These are phyloP conservation scores for Nomada fucata DNA, from an alignment of 2,888 invertebrate species.

Conservation along the genomic window DNA sequence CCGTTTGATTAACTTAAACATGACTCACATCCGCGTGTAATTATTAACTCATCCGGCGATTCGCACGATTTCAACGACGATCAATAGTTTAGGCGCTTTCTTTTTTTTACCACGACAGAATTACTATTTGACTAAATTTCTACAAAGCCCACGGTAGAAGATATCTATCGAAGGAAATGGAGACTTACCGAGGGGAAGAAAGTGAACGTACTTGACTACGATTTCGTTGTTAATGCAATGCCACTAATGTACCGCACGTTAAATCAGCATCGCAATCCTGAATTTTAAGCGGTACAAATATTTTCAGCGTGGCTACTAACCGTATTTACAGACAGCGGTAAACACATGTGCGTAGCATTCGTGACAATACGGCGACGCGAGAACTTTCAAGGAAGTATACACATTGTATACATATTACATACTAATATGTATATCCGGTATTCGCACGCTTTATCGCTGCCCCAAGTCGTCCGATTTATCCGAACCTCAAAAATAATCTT, in stretches of 20 bases:
- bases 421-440: too few relatives aligned
- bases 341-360: background rate
- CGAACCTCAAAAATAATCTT: background rate
- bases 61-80: background rate
- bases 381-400: slow-evolving; percentile 9
- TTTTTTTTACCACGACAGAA: background rate
- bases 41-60: slow-evolving; percentile 33
- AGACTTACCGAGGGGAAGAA: too few relatives aligned
- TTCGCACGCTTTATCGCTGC: background rate
- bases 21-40: slow-evolving; percentile 43
- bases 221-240: too few relatives aligned
- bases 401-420: background rate
- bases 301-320: too few relatives aligned
- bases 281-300: background rate
- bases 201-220: too few relatives aligned
- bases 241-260: too few relatives aligned
- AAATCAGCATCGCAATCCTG: too few relatives aligned
- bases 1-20: slow-evolving; percentile 35
- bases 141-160: too few relatives aligned
- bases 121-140: background rate
- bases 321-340: background rate
- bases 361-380: background rate
- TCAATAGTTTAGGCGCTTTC: background rate
- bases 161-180: too few relatives aligned
- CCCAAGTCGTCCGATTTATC: background rate